These are phyloP conservation scores for Lampris incognitus DNA, from an alignment of 2,113 vertebrate genomes.

Conservation along the genomic window DNA sequence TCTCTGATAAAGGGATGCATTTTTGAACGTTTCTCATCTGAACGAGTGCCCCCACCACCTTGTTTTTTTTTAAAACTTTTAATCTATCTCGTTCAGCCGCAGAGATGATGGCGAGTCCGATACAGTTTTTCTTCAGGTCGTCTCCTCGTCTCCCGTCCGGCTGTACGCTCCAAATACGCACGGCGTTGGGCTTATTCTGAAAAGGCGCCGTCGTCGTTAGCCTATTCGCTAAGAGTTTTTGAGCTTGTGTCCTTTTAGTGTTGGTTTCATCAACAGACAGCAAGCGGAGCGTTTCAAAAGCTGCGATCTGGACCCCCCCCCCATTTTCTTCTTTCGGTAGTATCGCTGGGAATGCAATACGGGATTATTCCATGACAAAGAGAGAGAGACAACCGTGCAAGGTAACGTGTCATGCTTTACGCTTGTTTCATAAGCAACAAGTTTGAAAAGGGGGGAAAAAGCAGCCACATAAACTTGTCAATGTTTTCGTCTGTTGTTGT, in stretches of 20 bases:
- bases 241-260: not conserved
- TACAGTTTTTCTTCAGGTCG: not conserved
- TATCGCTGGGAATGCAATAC: constrained; percentile 31
- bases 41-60: not conserved
- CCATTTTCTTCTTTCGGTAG: constrained; percentile 12
- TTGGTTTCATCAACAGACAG: constrained; percentile 7
- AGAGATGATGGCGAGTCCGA: constrained; percentile 15
- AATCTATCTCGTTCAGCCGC: not conserved
- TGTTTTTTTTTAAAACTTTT: not conserved
- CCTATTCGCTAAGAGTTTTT: constrained; percentile 12
- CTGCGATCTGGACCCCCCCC: not conserved
- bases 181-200: constrained; percentile 59
- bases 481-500: not conserved
- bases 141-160: not conserved
- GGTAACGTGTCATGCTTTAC: constrained; percentile 48
- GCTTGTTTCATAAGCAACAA: too few relatives aligned
- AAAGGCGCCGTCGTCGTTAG: constrained; percentile 41
- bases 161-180: constrained; percentile 26
- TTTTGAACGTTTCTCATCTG: not conserved
- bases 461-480: not conserved
- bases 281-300: constrained; percentile 6
- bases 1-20: constrained; percentile 12
- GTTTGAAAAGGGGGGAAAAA: not conserved
- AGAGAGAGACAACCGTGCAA: constrained; percentile 62
- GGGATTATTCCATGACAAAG: constrained; percentile 70